phyloP scores from a whole-genome alignment of 2,113 vertebrate species.

The Lagopus muta region DNA sequence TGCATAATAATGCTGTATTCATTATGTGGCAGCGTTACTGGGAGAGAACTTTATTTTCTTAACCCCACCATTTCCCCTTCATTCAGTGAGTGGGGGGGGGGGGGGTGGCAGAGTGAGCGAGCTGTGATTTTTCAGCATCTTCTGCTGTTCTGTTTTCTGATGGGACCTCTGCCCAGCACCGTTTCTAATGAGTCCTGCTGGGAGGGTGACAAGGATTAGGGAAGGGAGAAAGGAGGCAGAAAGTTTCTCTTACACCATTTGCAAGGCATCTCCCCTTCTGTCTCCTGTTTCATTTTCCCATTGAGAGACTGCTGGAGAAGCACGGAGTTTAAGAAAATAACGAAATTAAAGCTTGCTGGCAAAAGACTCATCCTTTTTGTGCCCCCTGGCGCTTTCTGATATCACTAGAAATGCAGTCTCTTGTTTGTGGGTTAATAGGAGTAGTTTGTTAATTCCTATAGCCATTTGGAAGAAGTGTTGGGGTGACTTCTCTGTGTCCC shows the following conservation, averaged over 20 bases:
- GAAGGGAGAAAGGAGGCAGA: background rate
- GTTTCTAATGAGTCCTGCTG: background rate
- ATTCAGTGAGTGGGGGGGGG: background rate
- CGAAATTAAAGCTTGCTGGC: background rate
- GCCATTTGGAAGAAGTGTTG: background rate
- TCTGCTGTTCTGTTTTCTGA: background rate
- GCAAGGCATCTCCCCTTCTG: background rate
- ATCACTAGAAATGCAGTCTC: background rate
- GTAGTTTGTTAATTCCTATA: background rate
- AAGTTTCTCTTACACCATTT: background rate
- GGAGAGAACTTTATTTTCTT: slow-evolving; percentile 70
- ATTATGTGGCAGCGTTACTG: slow-evolving; percentile 21
- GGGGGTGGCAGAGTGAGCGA: background rate
- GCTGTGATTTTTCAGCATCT: background rate
- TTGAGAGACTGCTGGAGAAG: accelerated
- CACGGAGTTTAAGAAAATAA: background rate
- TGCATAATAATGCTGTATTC: slow-evolving; percentile 64
- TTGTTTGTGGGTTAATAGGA: background rate
- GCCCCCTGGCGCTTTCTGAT: background rate
- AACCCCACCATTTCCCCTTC: slow-evolving; percentile 66
- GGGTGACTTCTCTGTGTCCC: background rate
- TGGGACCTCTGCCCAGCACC: background rate
- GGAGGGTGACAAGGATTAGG: background rate
- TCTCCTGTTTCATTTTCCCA: background rate
- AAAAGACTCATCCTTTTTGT: background rate